Evolutionary conservation across 2,797 vertebrate genomes (phyloP), one percentile per base, ranked within the genome.

Genomic region (Siniperca obscura): DNA sequence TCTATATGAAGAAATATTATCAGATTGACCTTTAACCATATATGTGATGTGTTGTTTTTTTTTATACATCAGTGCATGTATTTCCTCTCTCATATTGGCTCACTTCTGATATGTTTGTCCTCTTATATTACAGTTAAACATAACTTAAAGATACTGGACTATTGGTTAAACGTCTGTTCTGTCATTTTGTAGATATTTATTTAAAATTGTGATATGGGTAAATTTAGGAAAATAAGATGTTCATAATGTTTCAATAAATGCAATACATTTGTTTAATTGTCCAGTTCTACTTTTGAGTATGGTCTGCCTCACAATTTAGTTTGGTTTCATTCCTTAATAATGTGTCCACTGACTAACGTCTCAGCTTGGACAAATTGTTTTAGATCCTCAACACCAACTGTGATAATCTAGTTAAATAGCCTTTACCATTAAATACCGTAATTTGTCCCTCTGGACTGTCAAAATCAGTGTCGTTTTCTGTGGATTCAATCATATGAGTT

Each of bases 351-450:
- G 40, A 82, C 60, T 55, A 19, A 61, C 38, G 19, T 74, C 78
- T 81, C 70, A 64, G 34, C 78, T 30, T 46, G 42, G 17, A 48
- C 70, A 75, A 80, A 87, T 74, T 52, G 48, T 71, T 59, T 78
- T 61, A 82, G 84, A 79, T n/a, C 60, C 50, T 73, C 25, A 74
- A 70, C 61, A 66, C 27, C 21, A 44, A 36, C 59, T 70, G 53
- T 56, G 27, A 66, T 74, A 66, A 76, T 86, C 68, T 74, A 66
- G 77, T 85, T 83, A 73, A 80, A 83, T 74, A 70, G 52, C 69
- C 62, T 78, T 73, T 68, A 76, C 78, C n/a, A 2, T 30, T 73
- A 62, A 76, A 74, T 70, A 77, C 79, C 36, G 52, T 75, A 75
- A 78, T 78, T 82, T 78, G 55, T 84, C 61, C 44, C 36, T 81